Conservation (phyloP, 2,797 vertebrate species). For the Bovichtus variegatus region DNA sequence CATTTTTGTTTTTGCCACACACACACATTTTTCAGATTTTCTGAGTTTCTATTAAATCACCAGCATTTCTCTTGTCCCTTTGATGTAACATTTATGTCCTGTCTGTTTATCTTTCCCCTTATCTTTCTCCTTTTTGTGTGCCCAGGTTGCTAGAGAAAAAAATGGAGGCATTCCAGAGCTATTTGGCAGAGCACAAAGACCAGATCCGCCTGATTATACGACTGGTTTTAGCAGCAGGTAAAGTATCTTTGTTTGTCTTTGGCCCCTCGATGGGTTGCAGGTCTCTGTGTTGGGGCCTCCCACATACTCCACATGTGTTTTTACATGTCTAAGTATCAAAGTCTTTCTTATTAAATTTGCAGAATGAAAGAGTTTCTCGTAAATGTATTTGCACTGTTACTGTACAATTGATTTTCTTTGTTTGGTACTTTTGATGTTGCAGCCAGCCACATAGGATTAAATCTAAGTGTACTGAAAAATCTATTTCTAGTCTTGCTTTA, state of each 20-base stretch:
- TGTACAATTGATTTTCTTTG: conserved; percentile 9
- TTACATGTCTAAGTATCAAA: not conserved
- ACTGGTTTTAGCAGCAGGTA: conserved; percentile 67
- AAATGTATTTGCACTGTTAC: not conserved
- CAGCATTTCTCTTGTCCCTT: not conserved
- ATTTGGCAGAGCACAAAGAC: conserved; percentile 45
- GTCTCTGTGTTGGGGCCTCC: not conserved
- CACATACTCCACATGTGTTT: not conserved
- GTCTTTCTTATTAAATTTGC: not conserved
- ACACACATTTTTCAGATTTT: not conserved
- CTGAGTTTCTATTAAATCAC: not conserved
- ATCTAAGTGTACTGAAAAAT: conserved; percentile 10
- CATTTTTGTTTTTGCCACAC: not conserved
- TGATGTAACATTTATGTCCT: conserved; percentile 20
- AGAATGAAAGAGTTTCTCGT: not conserved
- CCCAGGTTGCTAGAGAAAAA: conserved; percentile 62
- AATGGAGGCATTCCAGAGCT: conserved; percentile 40
- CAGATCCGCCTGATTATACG: conserved; percentile 29
- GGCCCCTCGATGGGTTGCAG: not conserved
- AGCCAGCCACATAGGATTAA: not conserved
- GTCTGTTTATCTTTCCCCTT: not conserved
- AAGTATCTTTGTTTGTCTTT: conserved; percentile 24
- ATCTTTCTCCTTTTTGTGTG: conserved; percentile 18
- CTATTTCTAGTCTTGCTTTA: conserved; percentile 20
- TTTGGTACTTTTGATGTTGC: conserved; percentile 4